Evolutionary conservation across 2,113 vertebrate genomes (phyloP).

Genomic region (Serranochromis macrocephalus): DNA sequence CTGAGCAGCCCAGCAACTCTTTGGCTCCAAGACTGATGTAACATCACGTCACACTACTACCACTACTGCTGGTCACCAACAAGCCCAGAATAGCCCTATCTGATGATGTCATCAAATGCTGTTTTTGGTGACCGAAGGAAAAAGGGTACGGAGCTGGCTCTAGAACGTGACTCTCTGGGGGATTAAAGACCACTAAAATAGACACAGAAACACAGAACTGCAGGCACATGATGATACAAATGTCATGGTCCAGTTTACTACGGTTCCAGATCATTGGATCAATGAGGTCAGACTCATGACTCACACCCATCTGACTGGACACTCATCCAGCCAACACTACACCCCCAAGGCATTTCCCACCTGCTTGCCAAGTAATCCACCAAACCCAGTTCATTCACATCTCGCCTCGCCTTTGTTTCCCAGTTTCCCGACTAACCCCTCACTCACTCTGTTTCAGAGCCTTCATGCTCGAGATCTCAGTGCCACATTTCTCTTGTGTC

Average conservation of each 20-base stretch:
- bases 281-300: background rate
- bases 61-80: background rate
- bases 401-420: background rate
- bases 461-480: background rate
- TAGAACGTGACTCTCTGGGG: background rate
- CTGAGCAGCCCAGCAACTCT: conserved; percentile 9
- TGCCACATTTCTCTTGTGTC: background rate
- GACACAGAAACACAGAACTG: background rate
- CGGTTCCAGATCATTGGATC: background rate
- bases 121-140: background rate
- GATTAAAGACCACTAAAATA: background rate
- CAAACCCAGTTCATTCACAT: background rate
- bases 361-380: background rate
- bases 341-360: background rate
- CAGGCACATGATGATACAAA: background rate
- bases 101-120: conserved; percentile 59
- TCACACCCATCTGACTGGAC: background rate
- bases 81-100: conserved; percentile 33
- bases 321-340: rapidly evolving
- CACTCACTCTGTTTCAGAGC: background rate
- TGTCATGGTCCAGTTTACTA: background rate
- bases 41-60: background rate
- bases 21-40: conserved; percentile 52
- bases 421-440: background rate
- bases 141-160: background rate